phyloP scores from a whole-genome alignment of 2,888 invertebrate species.

The Cosmopolites sordidus region DNA sequence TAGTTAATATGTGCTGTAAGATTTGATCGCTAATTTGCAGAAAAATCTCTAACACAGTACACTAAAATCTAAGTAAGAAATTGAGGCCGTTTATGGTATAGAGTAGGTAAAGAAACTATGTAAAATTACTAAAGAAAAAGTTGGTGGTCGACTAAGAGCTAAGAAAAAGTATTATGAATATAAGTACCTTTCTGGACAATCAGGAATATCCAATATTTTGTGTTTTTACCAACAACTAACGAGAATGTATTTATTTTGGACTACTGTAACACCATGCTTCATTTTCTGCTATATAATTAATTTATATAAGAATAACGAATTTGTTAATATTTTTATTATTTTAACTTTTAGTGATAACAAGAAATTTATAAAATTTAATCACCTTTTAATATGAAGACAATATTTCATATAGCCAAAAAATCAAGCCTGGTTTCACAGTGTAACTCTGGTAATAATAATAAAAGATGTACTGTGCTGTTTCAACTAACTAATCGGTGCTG shows the following conservation, averaged over 20 bases:
- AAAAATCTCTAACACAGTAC: slow-evolving; percentile 15
- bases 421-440: slow-evolving; percentile 27
- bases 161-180: slow-evolving; percentile 28
- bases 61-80: slow-evolving; percentile 6
- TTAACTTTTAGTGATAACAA: too few species aligned
- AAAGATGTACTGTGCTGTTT: slow-evolving; percentile 46
- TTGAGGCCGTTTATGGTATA: slow-evolving; percentile 15
- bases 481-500: slow-evolving; percentile 48
- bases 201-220: slow-evolving; percentile 16
- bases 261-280: slow-evolving; percentile 12
- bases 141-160: slow-evolving; percentile 35
- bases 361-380: too few species aligned
- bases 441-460: slow-evolving; percentile 34
- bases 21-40: not conserved
- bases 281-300: too few species aligned
- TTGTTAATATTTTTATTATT: too few species aligned
- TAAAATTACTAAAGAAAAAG: not conserved
- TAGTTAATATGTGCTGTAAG: slow-evolving; percentile 2
- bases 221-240: slow-evolving; percentile 22
- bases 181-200: slow-evolving; percentile 23
- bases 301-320: too few species aligned
- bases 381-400: too few species aligned
- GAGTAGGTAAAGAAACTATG: not conserved
- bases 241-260: slow-evolving; percentile 6
- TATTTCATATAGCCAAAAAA: too few species aligned